Base-by-base conservation (phyloP, 2,797 vertebrate species). In the Hypotaenidia okinawae region DNA sequence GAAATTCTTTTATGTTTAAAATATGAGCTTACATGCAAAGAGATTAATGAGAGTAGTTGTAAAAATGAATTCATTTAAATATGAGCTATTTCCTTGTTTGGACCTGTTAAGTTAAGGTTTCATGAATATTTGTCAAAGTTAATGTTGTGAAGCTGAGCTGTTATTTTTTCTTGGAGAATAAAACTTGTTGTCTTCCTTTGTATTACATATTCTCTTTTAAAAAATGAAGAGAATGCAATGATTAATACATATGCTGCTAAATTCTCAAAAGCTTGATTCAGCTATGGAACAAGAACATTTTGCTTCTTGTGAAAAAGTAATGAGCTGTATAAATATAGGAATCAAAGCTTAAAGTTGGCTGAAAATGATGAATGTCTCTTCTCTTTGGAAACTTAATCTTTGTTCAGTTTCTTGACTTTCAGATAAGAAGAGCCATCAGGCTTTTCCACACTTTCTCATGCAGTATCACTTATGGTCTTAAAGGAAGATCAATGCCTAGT, bases 71-170 rank as follows among this genome's bases (percentile, higher is more conserved):
- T 96, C 32, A 90, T 90, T 96, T 95, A 95, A 90, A 88, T 96
- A 64, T 32, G 66, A 88, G 43, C 51, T 49, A 59, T 87, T 80
- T 92, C 92, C 89, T 85, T 72, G 91, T 94, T 82, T 91, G 75
- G 82, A 75, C 77, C 82, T 7, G 7, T 63, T 85, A 91, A 91
- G 82, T 94, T 97, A 85, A 16, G 12, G 58, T 78, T 93, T 93
- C 72, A 76, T 95, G 90, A 95, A 78, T 97, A 96, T 97, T 97
- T 97, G 93, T 97, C 95, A 96, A 73, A 96, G 95, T 94, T 95
- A 97, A 95, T 96, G 96, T 96, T 89, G 93, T 77, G 79, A 70
- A 95, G 41, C 90, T 70, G 67, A 96, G 72, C 72, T 90, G 64
- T 94, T 95, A 51, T 76, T 93, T 74, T 92, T 84, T 96, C 47